These are phyloP conservation scores for Halocaridina rubra DNA, from an alignment of 2,888 invertebrate species.

Conservation along the genomic window DNA sequence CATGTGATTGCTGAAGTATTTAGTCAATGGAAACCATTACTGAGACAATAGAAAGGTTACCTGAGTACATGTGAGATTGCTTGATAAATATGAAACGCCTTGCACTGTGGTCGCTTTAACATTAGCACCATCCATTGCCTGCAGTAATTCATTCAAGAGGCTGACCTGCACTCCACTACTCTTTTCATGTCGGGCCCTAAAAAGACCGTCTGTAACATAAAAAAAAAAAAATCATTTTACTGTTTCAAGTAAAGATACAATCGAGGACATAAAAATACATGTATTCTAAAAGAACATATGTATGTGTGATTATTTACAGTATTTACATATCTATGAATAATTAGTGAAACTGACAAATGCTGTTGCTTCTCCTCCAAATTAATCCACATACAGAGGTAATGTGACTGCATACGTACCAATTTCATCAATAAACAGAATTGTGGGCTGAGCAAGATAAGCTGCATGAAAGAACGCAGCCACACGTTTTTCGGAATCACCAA, in stretches of 20 bases:
- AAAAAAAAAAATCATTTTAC: too few relatives aligned
- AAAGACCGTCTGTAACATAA: conserved; percentile 43
- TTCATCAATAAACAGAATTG: conserved; percentile 57
- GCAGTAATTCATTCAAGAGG: conserved; percentile 50
- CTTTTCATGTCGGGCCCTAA: conserved; percentile 18
- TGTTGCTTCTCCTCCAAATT: too few relatives aligned
- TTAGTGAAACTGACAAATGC: too few relatives aligned
- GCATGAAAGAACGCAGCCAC: conserved; percentile 55
- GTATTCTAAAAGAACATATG: too few relatives aligned
- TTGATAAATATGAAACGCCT: conserved; percentile 30
- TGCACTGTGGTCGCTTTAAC: conserved; percentile 41
- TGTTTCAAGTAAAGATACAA: too few relatives aligned
- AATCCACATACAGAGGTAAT: too few relatives aligned
- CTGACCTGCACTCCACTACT: conserved; percentile 16
- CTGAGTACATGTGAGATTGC: neutral
- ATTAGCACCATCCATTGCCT: conserved; percentile 58
- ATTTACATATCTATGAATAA: too few relatives aligned
- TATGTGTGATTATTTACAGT: too few relatives aligned
- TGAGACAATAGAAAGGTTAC: too few relatives aligned
- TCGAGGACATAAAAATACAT: too few relatives aligned
- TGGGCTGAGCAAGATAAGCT: conserved; percentile 50
- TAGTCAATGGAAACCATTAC: too few relatives aligned
- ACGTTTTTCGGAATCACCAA: conserved; percentile 56
- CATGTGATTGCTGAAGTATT: too few relatives aligned
- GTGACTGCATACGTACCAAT: conserved; percentile 35